These are phyloP conservation scores for Proisotoma minuta DNA, from an alignment of 2,888 invertebrate species.

Conservation along the genomic window DNA sequence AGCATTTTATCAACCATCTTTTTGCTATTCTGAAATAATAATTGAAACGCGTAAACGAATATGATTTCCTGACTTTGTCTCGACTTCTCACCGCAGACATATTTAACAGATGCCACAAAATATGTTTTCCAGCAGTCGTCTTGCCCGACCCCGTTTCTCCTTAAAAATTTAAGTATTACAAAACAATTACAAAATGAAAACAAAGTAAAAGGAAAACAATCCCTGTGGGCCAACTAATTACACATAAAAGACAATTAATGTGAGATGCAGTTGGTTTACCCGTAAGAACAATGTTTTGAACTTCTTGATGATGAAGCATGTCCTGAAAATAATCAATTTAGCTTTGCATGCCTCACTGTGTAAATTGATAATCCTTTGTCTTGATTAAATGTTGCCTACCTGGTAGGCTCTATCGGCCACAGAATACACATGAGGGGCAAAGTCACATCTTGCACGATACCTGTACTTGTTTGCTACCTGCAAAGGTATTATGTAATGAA, in stretches of 20 bases:
- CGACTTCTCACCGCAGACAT: constrained; percentile 64
- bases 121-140: constrained; percentile 73
- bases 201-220: too few species aligned
- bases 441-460: constrained; percentile 63
- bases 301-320: constrained; percentile 78
- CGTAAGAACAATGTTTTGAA: constrained; percentile 79
- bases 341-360: too few species aligned
- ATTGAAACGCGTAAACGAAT: constrained; percentile 8
- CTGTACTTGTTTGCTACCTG: constrained; percentile 35
- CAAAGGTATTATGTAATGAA: too few species aligned
- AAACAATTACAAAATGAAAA: too few species aligned
- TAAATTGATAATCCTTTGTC: too few species aligned
- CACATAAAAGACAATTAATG: too few species aligned
- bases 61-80: not conserved
- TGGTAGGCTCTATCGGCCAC: constrained; percentile 86
- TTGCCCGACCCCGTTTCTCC: constrained; percentile 91
- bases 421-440: constrained; percentile 83
- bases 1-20: constrained; percentile 56
- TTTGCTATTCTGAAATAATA: constrained; percentile 49
- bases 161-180: too few species aligned
- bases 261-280: constrained; percentile 9
- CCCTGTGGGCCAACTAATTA: too few species aligned
- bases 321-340: too few species aligned
- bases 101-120: constrained; percentile 73
- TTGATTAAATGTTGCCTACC: too few species aligned